Percentiles rank a stretch among this genome's conserved stretches.
Conservation (phyloP, 2,113 vertebrate genomes). For the Scartelaos histophorus region DNA sequence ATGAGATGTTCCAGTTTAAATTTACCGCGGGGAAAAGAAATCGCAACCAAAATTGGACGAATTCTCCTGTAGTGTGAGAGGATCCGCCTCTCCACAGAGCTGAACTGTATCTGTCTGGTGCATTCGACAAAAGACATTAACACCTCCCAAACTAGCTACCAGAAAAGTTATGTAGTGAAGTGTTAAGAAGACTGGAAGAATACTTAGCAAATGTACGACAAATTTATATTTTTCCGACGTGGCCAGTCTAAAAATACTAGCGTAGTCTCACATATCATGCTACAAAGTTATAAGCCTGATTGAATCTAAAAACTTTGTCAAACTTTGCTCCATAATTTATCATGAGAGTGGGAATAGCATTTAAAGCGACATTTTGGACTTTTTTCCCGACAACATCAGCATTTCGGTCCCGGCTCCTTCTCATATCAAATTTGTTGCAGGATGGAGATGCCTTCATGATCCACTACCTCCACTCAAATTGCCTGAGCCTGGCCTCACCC, state of each 20-base stretch:
- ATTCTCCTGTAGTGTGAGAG: no score
- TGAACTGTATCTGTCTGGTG: no score
- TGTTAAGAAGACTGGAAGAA: background rate
- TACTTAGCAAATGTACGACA: background rate
- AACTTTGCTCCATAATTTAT: conserved; percentile 53
- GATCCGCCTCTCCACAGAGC: no score
- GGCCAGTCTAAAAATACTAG: no score
- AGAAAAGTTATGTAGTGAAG: no score
- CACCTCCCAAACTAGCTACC: no score
- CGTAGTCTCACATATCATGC: background rate
- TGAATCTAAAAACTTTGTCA: conserved; percentile 23
- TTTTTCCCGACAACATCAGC: conserved; percentile 44
- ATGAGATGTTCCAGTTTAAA: no score
- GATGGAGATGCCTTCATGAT: conserved; percentile 64
- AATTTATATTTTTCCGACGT: no score
- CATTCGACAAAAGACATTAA: no score
- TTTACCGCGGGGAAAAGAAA: no score
- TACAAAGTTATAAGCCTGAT: conserved; percentile 44
- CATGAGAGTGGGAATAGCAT: conserved; percentile 56
- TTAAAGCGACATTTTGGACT: conserved; percentile 53
- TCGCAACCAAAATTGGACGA: no score
- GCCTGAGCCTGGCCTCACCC: conserved; percentile 54
- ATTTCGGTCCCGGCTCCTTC: conserved; percentile 56
- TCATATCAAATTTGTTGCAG: conserved; percentile 67
- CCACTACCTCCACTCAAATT: conserved; percentile 63